Evolutionary conservation across 2,888 invertebrate species (phyloP), one percentile per base, ranked within the genome.

Genomic region (Cephalotes varians): DNA sequence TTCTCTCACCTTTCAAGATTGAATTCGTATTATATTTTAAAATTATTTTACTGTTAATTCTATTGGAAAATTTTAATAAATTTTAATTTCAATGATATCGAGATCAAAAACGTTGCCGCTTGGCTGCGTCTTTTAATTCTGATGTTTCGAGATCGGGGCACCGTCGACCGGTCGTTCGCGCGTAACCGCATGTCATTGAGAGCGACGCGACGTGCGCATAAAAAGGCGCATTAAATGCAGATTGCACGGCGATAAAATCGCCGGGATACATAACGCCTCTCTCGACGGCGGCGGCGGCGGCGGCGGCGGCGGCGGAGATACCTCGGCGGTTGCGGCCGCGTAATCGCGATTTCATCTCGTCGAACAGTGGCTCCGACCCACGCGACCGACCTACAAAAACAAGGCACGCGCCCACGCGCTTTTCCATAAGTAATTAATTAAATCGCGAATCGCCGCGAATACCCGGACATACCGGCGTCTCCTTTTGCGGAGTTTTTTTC

Each of bases 381-480:
- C 92, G 81, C 85, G 73, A 76, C 12, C 85, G 83, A 88, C 87
- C 90, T 90, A 90, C 91, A 90, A 90, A 87, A 83, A 81, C 67
- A 62, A 76, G 76, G 65, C 51, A 65, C 85, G 80, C 90, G 83
- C 91, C 90, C 87, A 92, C 92, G 51, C 56, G 82, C 47, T 72
- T 79, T 73, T 60, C 90, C 90, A 91, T 93, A 88, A 91, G 92
- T 92, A 90, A 80, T 91, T 91, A 90, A 92, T 92, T 90, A 87
- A 86, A 87, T 84, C 81, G 84, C 64, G 86, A 87, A 88, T 88
- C 85, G 83, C 65, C 51, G 79, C 71, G 85, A n/a, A 86, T 87
- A 85, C 83, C 85, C 88, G 87, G 81, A 83, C 86, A 83, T 84
- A 87, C 62, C 77, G 58, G 80, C 49, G 82, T 86, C 77, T 87